Evolutionary conservation across 2,888 invertebrate species (phyloP), one percentile per base, ranked within the genome.

Genomic region (Choristoneura rosaceana): DNA sequence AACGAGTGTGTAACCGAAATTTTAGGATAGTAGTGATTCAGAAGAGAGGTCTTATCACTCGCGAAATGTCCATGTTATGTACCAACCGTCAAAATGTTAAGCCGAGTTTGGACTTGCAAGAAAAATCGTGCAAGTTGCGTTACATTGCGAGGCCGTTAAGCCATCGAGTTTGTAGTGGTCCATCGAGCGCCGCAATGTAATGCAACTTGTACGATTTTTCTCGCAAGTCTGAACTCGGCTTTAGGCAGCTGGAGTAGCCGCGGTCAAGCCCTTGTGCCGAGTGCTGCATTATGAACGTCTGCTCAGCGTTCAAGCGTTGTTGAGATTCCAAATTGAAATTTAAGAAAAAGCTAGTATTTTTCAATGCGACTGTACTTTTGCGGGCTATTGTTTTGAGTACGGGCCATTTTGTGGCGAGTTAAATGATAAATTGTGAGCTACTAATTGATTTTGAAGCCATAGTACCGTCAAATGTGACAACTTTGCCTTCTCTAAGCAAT

Each of bases 201-300:
- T n/a, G n/a, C n/a, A n/a, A n/a, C n/a, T n/a, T n/a, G n/a, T n/a
- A n/a, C n/a, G n/a, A n/a, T n/a, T n/a, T n/a, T n/a, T n/a, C n/a
- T n/a, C n/a, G n/a, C n/a, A n/a, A n/a, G n/a, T n/a, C n/a, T n/a
- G n/a, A n/a, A n/a, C n/a, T n/a, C n/a, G n/a, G n/a, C n/a, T n/a
- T n/a, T n/a, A 89, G 92, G 90, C 89, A 84, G 83, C 84, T 86
- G 87, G 89, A 93, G 93, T 91, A 91, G 92, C 92, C 89, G 80
- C 83, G 92, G 92, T 90, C 93, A 91, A 88, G 83, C 85, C 80
- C 92, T 93, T 80, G 79, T 84, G 89, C 92, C 84, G 84, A 92
- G 93, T 79, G 87, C 88, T 84, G 91, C 89, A 91, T 93, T 93
- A 93, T 92, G 90, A 91, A 79, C 85, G 85, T 84, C 88, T 84